These are phyloP conservation scores for Steinernema khuongi DNA, from an alignment of 1,140 invertebrate species.

Conservation along the genomic window DNA sequence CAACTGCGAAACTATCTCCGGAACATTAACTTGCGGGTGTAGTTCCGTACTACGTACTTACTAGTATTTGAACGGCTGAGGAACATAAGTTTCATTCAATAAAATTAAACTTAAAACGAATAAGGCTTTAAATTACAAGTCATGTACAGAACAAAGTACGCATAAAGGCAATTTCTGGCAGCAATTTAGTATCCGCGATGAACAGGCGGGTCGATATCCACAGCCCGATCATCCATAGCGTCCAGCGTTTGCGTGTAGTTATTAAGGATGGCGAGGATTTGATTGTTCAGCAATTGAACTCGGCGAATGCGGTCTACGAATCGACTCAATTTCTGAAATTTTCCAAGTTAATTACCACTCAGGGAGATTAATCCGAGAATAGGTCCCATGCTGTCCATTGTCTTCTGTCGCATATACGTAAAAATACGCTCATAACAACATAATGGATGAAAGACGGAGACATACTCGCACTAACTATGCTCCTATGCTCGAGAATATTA, in stretches of 20 bases:
- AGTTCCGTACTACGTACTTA: too few relatives aligned
- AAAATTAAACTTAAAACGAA: too few relatives aligned
- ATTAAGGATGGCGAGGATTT: slow-evolving; percentile 93
- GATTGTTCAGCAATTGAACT: slow-evolving; percentile 95
- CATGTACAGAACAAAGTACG: too few relatives aligned
- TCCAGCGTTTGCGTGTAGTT: slow-evolving; percentile 62
- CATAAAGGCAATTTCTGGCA: too few relatives aligned
- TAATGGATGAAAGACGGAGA: too few relatives aligned
- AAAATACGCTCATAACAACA: too few relatives aligned
- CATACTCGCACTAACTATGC: too few relatives aligned
- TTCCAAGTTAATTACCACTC: slow-evolving; percentile 20
- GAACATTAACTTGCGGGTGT: too few relatives aligned
- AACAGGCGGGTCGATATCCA: slow-evolving; percentile 57
- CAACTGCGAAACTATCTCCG: too few relatives aligned
- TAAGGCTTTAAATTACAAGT: too few relatives aligned
- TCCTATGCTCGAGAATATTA: background rate
- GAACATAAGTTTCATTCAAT: too few relatives aligned
- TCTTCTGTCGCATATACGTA: slow-evolving; percentile 20
- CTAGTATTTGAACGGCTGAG: too few relatives aligned
- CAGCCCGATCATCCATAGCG: slow-evolving; percentile 42
- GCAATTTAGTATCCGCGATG: slow-evolving; percentile 47
- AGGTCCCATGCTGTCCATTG: background rate
- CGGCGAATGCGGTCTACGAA: slow-evolving; percentile 95
- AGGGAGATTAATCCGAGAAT: slow-evolving; percentile 7
- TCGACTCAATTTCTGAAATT: slow-evolving; percentile 76